Percentiles rank a stretch among this genome's conserved stretches.
Evolutionary conservation across 2,797 vertebrate genomes (phyloP).

Genomic region (Echeneis naucrates): DNA sequence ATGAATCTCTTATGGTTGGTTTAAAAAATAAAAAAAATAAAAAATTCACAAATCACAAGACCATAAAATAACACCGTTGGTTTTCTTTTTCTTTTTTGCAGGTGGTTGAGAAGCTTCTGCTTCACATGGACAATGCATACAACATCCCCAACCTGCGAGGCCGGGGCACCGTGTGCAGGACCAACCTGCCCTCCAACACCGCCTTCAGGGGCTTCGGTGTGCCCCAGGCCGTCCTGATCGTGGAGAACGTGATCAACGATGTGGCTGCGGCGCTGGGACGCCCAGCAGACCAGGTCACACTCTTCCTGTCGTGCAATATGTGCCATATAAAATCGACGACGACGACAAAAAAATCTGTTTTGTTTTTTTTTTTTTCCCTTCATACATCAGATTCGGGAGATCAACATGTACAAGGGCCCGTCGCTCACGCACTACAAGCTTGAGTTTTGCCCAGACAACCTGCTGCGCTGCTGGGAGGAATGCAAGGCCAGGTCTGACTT

Average conservation of each 20-base stretch:
- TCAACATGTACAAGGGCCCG: constrained; percentile 89
- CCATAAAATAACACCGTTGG: accelerated
- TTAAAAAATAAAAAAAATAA: too few relatives aligned
- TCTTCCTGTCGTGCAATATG: accelerated
- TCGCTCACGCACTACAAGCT: constrained; percentile 87
- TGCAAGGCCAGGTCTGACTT: constrained; percentile 85
- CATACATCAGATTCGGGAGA: constrained; percentile 88
- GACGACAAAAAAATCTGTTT: too few relatives aligned
- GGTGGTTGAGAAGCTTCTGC: constrained; percentile 79
- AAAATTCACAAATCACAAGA: neutral
- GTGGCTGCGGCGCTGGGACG: constrained; percentile 75
- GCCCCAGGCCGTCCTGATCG: constrained; percentile 76
- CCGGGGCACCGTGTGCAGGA: constrained; percentile 65
- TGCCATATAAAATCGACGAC: too few relatives aligned
- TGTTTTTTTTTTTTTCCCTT: too few relatives aligned
- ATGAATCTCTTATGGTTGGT: constrained; percentile 87
- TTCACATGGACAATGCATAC: constrained; percentile 82
- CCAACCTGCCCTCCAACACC: constrained; percentile 85
- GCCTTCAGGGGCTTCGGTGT: constrained; percentile 85
- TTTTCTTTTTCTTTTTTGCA: constrained; percentile 38
- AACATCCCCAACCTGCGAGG: constrained; percentile 81
- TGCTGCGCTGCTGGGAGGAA: constrained; percentile 88
- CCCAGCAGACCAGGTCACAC: constrained; percentile 75
- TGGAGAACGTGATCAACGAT: constrained; percentile 83
- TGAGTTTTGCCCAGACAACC: constrained; percentile 84